Evolutionary conservation across 2,113 vertebrate genomes (phyloP).

Genomic region (Diadophis punctatus): DNA sequence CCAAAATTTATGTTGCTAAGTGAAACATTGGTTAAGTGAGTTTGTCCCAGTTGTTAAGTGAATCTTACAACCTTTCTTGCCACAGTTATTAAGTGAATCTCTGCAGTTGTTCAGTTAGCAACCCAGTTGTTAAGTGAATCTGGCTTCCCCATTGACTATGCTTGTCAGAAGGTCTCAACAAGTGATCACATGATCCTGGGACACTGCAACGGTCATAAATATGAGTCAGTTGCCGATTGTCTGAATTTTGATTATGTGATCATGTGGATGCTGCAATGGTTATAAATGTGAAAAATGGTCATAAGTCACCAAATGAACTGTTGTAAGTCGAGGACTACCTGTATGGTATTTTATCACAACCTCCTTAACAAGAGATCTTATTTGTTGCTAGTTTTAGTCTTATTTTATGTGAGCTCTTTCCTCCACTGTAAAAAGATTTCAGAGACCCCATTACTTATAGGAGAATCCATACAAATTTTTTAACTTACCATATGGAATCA

Average conservation of each 20-base stretch:
- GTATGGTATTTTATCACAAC: background rate
- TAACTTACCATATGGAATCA: constrained; percentile 74
- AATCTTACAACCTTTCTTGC: too few relatives aligned
- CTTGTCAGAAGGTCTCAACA: background rate
- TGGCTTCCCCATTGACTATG: background rate
- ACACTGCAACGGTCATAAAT: background rate
- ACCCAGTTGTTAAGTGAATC: too few relatives aligned
- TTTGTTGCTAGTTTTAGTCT: background rate
- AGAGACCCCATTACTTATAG: background rate
- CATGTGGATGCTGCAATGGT: background rate
- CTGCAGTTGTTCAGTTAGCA: too few relatives aligned
- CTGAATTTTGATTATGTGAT: background rate
- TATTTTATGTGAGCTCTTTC: background rate
- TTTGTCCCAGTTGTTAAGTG: too few relatives aligned
- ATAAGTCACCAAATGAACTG: background rate
- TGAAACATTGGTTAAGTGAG: too few relatives aligned
- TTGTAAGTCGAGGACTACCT: background rate
- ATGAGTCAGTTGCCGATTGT: background rate
- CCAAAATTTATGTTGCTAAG: too few relatives aligned
- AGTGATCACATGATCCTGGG: background rate
- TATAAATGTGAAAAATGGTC: background rate
- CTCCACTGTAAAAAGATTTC: background rate
- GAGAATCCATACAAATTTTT: background rate
- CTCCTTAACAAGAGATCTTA: background rate
- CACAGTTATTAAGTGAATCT: background rate